Percentiles rank a stretch among this genome's conserved stretches.
These are phyloP conservation scores for Drosophila paucipuncta DNA, from an alignment of 2,888 invertebrate species.

Conservation along the genomic window DNA sequence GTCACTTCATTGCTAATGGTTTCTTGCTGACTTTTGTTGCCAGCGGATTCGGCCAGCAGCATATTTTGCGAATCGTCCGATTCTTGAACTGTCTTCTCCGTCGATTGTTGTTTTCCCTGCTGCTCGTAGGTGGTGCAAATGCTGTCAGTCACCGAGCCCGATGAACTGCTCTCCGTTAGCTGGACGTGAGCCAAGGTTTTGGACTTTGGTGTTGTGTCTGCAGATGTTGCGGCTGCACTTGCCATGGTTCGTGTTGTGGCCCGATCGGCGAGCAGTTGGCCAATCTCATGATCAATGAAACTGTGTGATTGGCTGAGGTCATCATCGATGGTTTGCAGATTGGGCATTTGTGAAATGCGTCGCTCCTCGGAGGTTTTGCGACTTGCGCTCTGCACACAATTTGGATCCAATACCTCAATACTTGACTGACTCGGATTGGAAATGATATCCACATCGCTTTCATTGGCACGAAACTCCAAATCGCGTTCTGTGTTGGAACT, in stretches of 20 bases:
- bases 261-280: slow-evolving; percentile 35
- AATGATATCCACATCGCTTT: slow-evolving; percentile 90
- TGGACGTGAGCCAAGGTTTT: slow-evolving; percentile 79
- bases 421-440: slow-evolving; percentile 91
- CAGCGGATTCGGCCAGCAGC: slow-evolving; percentile 29
- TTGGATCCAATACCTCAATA: slow-evolving; percentile 88
- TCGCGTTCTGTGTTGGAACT: slow-evolving; percentile 84
- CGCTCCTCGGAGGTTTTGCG: slow-evolving; percentile 86
- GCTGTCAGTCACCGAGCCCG: slow-evolving; percentile 88
- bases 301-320: slow-evolving; percentile 60
- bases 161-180: slow-evolving; percentile 88
- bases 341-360: slow-evolving; percentile 84
- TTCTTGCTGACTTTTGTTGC: slow-evolving; percentile 5
- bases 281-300: slow-evolving; percentile 73
- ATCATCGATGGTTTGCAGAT: slow-evolving; percentile 86
- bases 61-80: slow-evolving; percentile 46
- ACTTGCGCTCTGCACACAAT: slow-evolving; percentile 62
- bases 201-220: slow-evolving; percentile 27
- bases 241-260: slow-evolving; percentile 3
- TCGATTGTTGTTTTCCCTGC: slow-evolving; percentile 63
- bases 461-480: slow-evolving; percentile 83
- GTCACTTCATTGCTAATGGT: slow-evolving; percentile 23
- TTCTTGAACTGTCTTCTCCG: slow-evolving; percentile 17
- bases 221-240: not conserved
- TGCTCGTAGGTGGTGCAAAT: slow-evolving; percentile 88